Evolutionary conservation across 2,113 vertebrate genomes (phyloP).

Genomic region (Otocyon megalotis): DNA sequence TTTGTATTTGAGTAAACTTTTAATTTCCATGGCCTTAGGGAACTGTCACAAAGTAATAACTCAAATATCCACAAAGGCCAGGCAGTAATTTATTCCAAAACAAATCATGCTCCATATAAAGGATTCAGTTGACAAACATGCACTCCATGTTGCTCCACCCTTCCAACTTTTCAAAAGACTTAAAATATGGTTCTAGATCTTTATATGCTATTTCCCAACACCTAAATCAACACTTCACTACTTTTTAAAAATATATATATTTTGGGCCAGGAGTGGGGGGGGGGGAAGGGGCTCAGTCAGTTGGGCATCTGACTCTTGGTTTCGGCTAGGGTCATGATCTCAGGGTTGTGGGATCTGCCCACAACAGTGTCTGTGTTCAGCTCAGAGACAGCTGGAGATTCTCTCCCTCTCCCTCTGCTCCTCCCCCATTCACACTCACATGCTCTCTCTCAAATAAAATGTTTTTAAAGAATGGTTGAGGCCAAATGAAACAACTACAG

Average conservation of each 20-base stretch:
- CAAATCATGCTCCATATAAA: background rate
- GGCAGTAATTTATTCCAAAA: background rate
- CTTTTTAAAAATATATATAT: background rate
- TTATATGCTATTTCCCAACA: background rate
- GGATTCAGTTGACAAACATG: background rate
- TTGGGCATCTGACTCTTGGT: background rate
- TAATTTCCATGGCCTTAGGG: background rate
- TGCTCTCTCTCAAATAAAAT: background rate
- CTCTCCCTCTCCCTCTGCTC: background rate
- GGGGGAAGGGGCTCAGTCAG: background rate
- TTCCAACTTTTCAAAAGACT: background rate
- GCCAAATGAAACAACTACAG: background rate
- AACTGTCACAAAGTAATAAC: background rate
- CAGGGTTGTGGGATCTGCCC: background rate
- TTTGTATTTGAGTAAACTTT: background rate
- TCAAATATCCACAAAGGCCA: background rate
- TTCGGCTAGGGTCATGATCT: background rate
- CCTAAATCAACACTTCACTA: background rate
- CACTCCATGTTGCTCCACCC: background rate
- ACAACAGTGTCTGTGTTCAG: background rate
- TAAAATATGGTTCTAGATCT: background rate
- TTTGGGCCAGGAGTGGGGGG: background rate
- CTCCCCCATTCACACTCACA: background rate
- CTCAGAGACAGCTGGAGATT: background rate
- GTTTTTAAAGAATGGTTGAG: background rate